Evolutionary conservation across 2,797 vertebrate species (phyloP), one percentile per base, ranked within the genome.

Genomic region (Todus mexicanus): DNA sequence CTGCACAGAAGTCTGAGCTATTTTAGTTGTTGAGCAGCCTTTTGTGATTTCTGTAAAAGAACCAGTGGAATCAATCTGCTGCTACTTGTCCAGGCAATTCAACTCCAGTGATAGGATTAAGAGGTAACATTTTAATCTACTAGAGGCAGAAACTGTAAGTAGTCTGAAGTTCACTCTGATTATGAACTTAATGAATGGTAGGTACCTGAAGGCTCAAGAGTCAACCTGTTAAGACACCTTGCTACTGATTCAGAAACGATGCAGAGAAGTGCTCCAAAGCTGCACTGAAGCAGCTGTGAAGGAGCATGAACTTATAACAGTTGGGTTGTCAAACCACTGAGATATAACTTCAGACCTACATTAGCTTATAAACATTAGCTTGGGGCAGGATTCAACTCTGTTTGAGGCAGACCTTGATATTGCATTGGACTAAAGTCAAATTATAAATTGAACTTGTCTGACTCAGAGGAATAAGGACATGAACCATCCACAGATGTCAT

Each of bases 31-130:
- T 82, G 75, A 69, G 18, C 72, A 84, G 82, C 70, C 74, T 89
- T 94, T 93, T 84, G 73, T 93, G 95, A 95, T 91, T 95, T 87
- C 94, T 87, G 93, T 94, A 94, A 84, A 88, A 90, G 83, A 87
- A 77, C 71, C 25, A n/a, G 59, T 88, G 91, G 85, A 85, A 93
- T 92, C 78, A 92, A 94, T 94, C 92, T 89, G 89, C 80, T 54
- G 89, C 80, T 94, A 66, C 95, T 92, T 95, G 91, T 95, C 93
- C 15, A 9, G 96, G 95, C 95, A 94, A 94, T 94, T 94, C 88
- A 94, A 72, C 93, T 69, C 22, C 53, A 90, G 81, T 38, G 89
- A 88, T 65, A 94, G 90, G 96, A 97, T 92, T 85, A 84, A 93
- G 92, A 70, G 71, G 64, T 59, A 12, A 7, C 13, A 7, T 63